Evolutionary conservation across 1,140 invertebrate genomes (phyloP).

Genomic region (Acromyrmex echinatior): DNA sequence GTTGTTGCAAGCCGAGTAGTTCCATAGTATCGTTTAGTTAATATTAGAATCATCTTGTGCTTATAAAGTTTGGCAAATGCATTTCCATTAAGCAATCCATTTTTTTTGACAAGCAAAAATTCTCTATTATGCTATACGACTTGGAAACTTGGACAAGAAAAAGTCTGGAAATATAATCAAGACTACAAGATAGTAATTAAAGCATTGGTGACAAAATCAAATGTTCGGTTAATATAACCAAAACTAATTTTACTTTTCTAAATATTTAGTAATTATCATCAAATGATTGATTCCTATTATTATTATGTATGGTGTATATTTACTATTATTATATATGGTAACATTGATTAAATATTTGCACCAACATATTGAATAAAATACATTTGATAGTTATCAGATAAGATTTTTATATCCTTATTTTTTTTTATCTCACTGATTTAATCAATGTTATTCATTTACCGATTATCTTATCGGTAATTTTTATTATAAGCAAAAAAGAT

Average conservation of each 20-base stretch:
- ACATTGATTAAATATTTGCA: no score
- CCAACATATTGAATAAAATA: no score
- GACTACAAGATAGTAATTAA: no score
- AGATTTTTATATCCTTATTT: background rate
- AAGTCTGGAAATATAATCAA: no score
- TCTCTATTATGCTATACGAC: background rate
- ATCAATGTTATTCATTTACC: background rate
- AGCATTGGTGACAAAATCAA: no score
- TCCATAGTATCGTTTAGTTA: constrained; percentile 5
- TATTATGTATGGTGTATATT: no score
- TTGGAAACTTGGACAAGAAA: background rate
- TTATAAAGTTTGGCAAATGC: background rate
- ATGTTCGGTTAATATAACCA: no score
- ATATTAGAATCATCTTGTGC: background rate
- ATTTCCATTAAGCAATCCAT: background rate
- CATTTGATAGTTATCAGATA: no score
- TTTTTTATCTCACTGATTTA: constrained; percentile 6
- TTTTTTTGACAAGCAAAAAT: background rate
- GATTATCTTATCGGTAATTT: background rate
- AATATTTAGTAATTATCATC: no score
- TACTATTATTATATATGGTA: no score
- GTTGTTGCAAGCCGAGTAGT: background rate
- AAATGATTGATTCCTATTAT: no score
- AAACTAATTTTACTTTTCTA: no score
- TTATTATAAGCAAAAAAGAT: background rate